Percentiles rank a stretch among this genome's conserved stretches.
Evolutionary conservation across 1,140 invertebrate species (phyloP).

Genomic region (Aphidius ervi): DNA sequence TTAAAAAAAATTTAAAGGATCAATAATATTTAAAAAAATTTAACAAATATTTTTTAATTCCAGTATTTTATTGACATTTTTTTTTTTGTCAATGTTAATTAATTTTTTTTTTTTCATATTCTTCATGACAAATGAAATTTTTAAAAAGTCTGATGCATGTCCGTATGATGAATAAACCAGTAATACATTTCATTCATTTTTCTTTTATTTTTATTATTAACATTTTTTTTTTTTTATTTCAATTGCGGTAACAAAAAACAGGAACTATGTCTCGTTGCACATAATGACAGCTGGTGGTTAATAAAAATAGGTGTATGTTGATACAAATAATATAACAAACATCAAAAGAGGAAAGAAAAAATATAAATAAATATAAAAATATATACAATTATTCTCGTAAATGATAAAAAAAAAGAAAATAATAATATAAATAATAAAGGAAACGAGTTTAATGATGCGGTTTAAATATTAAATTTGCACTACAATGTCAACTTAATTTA

Average conservation of each 20-base stretch:
- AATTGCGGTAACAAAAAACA: conserved; percentile 48
- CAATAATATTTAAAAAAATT: no score
- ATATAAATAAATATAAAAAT: conserved; percentile 21
- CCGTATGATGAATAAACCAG: background rate
- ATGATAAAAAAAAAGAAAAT: conserved; percentile 25
- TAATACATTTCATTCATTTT: no score
- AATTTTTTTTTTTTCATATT: background rate
- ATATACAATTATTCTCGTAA: conserved; percentile 21
- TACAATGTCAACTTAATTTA: background rate
- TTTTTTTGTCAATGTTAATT: background rate
- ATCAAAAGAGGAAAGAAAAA: conserved; percentile 21
- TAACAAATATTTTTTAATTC: no score
- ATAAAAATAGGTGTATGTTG: conserved; percentile 14
- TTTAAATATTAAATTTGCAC: background rate
- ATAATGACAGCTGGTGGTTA: conserved; percentile 24
- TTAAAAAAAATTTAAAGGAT: no score
- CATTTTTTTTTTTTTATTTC: conserved; percentile 28
- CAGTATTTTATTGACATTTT: no score
- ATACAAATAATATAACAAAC: conserved; percentile 23
- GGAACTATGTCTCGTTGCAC: conserved; percentile 52
- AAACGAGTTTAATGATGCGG: conserved; percentile 15
- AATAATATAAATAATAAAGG: conserved; percentile 9
- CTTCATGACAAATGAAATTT: background rate
- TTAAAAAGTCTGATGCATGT: conserved; percentile 5
- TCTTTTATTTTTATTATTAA: background rate